phyloP scores from a whole-genome alignment of 2,888 invertebrate genomes.

The Eupithecia tripunctaria region DNA sequence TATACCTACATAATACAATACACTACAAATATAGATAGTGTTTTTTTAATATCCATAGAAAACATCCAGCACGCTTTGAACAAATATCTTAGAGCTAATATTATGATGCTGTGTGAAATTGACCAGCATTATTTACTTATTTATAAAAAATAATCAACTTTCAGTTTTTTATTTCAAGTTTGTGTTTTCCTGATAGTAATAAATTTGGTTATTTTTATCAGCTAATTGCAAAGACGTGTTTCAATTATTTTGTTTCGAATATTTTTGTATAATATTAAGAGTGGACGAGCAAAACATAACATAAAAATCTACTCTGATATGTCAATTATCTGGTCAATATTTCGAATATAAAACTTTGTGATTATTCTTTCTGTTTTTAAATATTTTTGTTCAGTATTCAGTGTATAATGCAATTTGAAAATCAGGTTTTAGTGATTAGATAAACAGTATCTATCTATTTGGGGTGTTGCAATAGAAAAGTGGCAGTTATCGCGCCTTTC shows the following conservation, averaged over 20 bases:
- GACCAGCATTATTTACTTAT: too few relatives aligned
- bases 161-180: neutral
- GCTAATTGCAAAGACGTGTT: neutral
- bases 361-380: neutral
- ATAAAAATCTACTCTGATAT: neutral
- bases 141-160: neutral
- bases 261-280: neutral
- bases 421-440: too few relatives aligned
- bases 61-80: too few relatives aligned
- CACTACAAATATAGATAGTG: too few relatives aligned
- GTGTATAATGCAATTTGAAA: too few relatives aligned
- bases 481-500: too few relatives aligned
- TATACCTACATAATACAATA: too few relatives aligned
- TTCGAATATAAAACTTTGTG: neutral
- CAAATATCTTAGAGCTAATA: too few relatives aligned
- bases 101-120: too few relatives aligned
- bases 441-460: too few relatives aligned
- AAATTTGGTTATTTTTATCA: neutral
- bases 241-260: neutral
- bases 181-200: neutral
- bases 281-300: neutral
- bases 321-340: neutral
- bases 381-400: neutral
- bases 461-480: too few relatives aligned
- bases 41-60: too few relatives aligned